Percentiles rank a stretch among this genome's conserved stretches.
Evolutionary conservation across 2,888 invertebrate genomes (phyloP).

Genomic region (Pherbina coryleti): DNA sequence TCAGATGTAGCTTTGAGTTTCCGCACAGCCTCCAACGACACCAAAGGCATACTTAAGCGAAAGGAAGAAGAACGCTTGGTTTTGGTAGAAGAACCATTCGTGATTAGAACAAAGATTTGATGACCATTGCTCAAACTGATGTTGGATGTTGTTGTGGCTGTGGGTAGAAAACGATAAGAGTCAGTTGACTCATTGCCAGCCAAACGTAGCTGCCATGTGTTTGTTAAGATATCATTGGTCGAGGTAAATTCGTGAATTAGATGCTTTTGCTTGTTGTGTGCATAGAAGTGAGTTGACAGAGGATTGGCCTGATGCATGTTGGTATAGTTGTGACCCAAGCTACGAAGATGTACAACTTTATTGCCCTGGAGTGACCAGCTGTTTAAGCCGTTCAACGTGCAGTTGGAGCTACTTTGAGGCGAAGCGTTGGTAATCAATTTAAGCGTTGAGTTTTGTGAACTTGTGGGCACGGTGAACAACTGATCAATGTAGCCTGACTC

Average conservation of each 20-base stretch:
- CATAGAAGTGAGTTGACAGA: slow-evolving; percentile 64
- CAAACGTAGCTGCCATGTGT: slow-evolving; percentile 26
- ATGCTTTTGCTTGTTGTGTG: slow-evolving; percentile 43
- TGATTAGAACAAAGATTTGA: slow-evolving; percentile 54
- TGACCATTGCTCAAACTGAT: slow-evolving; percentile 65
- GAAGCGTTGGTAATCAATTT: slow-evolving; percentile 64
- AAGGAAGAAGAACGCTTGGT: slow-evolving; percentile 20
- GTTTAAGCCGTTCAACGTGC: slow-evolving; percentile 52
- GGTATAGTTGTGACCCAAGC: slow-evolving; percentile 49
- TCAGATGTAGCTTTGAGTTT: slow-evolving; percentile 30
- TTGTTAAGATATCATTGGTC: slow-evolving; percentile 46
- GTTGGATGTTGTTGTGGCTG: slow-evolving; percentile 51
- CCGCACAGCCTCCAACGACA: background rate
- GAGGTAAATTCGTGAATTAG: slow-evolving; percentile 21
- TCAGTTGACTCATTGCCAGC: slow-evolving; percentile 28
- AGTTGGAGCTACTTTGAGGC: slow-evolving; percentile 48
- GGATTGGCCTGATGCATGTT: slow-evolving; percentile 44
- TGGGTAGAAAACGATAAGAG: slow-evolving; percentile 53
- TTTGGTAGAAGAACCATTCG: background rate
- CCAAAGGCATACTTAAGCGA: background rate
- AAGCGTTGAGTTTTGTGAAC: slow-evolving; percentile 49
- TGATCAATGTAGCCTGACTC: slow-evolving; percentile 71
- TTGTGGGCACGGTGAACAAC: slow-evolving; percentile 64
- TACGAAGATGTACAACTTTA: slow-evolving; percentile 35
- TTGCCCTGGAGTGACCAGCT: slow-evolving; percentile 55